Conservation (phyloP, 2,113 vertebrate genomes). For the Protobothrops mucrosquamatus region DNA sequence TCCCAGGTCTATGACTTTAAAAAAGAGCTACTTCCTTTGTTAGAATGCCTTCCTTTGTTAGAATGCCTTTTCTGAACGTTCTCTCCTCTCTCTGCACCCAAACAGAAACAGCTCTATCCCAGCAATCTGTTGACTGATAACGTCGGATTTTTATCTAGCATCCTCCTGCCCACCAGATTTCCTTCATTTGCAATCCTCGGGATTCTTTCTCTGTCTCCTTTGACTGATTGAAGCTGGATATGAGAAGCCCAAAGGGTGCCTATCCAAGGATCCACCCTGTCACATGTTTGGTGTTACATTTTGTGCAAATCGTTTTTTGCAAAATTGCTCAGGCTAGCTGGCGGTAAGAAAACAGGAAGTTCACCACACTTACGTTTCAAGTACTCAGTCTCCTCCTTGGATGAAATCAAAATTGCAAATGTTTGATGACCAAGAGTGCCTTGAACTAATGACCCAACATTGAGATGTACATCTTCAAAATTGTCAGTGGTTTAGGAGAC, state of each 20-base stretch:
- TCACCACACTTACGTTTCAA: conserved; percentile 24
- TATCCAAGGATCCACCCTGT: not conserved
- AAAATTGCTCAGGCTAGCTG: not conserved
- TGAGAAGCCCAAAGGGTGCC: conserved; percentile 7
- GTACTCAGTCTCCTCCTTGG: conserved; percentile 33
- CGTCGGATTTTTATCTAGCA: not conserved
- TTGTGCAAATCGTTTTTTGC: conserved; percentile 16
- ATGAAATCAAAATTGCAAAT: conserved; percentile 36
- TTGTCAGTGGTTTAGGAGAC: not conserved
- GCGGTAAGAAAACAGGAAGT: conserved; percentile 49
- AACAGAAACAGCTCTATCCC: not conserved
- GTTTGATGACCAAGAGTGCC: not conserved
- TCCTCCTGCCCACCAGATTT: not conserved
- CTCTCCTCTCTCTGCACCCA: not conserved
- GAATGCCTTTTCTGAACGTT: not conserved
- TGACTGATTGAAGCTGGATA: not conserved
- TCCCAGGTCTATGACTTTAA: not conserved
- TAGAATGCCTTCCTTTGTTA: not conserved
- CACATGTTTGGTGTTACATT: conserved; percentile 7
- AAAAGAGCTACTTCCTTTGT: not conserved
- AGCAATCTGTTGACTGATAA: not conserved
- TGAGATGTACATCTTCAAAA: conserved; percentile 8
- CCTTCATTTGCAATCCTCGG: not conserved
- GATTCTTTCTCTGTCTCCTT: not conserved
- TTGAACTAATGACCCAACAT: conserved; percentile 17